A percentile compares a stretch with the other conserved stretches of the same genome.
Evolutionary conservation across 2,113 vertebrate species (phyloP).

Genomic region (Otus sunia): DNA sequence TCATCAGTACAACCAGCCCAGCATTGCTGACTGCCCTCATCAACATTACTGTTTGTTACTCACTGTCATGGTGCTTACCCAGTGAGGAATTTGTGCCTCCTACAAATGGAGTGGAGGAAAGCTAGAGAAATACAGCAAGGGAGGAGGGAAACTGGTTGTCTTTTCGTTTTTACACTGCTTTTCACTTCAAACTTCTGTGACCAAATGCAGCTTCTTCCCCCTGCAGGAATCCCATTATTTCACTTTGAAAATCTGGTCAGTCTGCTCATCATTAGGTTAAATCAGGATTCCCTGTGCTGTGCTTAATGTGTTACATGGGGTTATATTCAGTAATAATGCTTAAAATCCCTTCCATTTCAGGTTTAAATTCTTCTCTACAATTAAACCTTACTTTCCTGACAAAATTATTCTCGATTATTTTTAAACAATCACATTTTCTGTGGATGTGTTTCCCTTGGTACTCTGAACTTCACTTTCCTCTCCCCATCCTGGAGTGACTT

Average conservation of each 20-base stretch:
- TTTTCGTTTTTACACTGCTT: not conserved
- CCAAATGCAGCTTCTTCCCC: not conserved
- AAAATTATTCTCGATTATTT: conserved; percentile 47
- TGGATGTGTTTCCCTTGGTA: not conserved
- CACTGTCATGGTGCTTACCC: not conserved
- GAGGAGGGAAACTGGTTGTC: not conserved
- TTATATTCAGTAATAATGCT: conserved; percentile 9
- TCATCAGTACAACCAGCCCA: not conserved
- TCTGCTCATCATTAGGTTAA: conserved; percentile 26
- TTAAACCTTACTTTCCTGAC: not conserved
- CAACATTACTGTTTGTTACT: not conserved
- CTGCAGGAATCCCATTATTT: not conserved
- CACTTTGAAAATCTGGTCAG: conserved; percentile 38
- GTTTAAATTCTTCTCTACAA: conserved; percentile 37
- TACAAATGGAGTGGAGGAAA: not conserved
- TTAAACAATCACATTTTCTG: conserved; percentile 29
- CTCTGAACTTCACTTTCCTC: not conserved
- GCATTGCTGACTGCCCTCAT: not conserved
- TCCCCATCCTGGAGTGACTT: not conserved
- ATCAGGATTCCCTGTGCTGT: conserved; percentile 42
- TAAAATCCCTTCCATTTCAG: conserved; percentile 48
- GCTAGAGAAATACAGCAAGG: not conserved
- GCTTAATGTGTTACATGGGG: not conserved
- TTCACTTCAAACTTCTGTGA: not conserved
- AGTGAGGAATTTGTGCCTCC: not conserved